Conservation (phyloP, 2,113 vertebrate species). For the Myrmecophaga tridactyla region DNA sequence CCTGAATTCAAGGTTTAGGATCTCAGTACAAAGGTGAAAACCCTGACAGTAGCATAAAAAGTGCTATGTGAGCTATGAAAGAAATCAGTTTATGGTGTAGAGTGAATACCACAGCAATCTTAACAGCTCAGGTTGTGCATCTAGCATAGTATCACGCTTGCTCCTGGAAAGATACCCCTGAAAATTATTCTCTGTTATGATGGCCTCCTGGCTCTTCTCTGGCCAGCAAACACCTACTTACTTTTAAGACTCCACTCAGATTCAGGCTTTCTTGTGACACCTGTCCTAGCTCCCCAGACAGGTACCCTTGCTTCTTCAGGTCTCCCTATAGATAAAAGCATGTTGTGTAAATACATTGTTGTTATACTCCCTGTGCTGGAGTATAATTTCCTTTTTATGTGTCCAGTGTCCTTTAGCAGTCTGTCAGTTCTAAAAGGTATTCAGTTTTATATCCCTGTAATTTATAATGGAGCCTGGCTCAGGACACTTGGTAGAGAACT, state of each 20-base stretch:
- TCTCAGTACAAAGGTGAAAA: not conserved
- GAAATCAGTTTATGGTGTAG: not conserved
- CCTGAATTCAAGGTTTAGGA: not conserved
- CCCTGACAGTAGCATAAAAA: not conserved
- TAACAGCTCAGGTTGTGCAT: accelerated
- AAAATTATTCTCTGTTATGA: not conserved
- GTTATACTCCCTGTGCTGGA: not conserved
- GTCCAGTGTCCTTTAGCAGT: not conserved
- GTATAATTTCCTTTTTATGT: not conserved
- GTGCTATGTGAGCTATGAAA: not conserved
- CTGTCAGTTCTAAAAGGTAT: too few species aligned
- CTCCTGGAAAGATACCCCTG: not conserved
- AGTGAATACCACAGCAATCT: accelerated
- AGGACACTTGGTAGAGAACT: not conserved
- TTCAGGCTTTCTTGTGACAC: not conserved
- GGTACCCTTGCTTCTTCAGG: not conserved
- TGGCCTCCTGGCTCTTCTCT: not conserved
- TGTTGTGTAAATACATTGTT: too few species aligned
- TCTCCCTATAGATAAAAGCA: not conserved
- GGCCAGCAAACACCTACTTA: not conserved
- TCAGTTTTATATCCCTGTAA: not conserved
- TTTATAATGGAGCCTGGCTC: not conserved
- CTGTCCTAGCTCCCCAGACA: not conserved
- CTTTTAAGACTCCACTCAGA: not conserved
- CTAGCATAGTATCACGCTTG: accelerated